Base-by-base conservation (phyloP, 1,140 invertebrate species). In the Harpegnathos saltator region DNA sequence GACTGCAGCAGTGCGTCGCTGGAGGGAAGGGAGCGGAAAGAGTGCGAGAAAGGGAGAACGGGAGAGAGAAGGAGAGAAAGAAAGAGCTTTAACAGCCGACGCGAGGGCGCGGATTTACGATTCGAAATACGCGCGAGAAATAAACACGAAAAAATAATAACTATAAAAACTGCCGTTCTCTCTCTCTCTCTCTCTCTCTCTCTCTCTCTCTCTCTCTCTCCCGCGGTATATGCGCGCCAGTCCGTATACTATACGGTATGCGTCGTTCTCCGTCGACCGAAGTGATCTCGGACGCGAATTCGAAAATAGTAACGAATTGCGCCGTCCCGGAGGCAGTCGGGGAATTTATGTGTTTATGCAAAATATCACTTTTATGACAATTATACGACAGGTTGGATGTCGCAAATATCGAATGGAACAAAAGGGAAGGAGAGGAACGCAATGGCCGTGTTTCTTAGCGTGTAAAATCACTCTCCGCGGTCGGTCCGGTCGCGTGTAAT, bases 91-190 rank as follows among this genome's bases (percentile, higher is more conserved):
- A 80, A 80, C 75, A 58, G 38, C 75, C 75, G 75, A 71, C 65
- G 52, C 44, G 66, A 50, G 71, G 59, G 66, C 83, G 77, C 83
- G 89, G 85, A 92, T 93, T 92, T 92, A 90, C 90, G 91, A 92
- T 85, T 91, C 84, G 86, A 90, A 91, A 91, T 85, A 84, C 90
- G 88, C 74, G 84, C 86, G 85, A 71, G 84, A 87, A 90, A 92
- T 90, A 91, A 90, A 92, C 91, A 91, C 85, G 89, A 89, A 91
- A 92, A 92, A 93, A 93, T 94, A 92, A 93, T 93, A 92, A 93
- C 92, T 92, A 90, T 92, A 93, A 92, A 93, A 93, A 91, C 83
- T 85, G 75, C 33, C 75, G 72, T 74, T 33, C 56, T 33, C 56
- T n/a, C n/a, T n/a, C n/a, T n/a, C n/a, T n/a, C n/a, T n/a, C n/a